Percentiles rank a stretch among this genome's conserved stretches.
Evolutionary conservation across 2,888 invertebrate species (phyloP).

Genomic region (Lasioglossum lativentre): DNA sequence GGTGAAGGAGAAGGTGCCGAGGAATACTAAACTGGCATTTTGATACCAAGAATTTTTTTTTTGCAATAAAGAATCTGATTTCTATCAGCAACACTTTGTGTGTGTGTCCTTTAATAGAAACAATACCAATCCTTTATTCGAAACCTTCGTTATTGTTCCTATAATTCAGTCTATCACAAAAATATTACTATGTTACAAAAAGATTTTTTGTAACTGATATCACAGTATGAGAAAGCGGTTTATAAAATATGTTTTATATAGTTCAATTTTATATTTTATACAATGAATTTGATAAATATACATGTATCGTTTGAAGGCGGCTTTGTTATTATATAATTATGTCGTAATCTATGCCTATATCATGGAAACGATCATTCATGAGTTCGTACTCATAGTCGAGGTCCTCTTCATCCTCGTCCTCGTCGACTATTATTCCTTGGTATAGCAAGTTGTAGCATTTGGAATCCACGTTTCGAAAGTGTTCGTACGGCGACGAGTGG

Average conservation of each 20-base stretch:
- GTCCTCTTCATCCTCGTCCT: constrained; percentile 75
- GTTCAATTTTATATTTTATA: constrained; percentile 15
- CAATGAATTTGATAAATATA: constrained; percentile 33
- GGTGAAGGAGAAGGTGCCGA: constrained; percentile 85
- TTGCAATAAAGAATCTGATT: constrained; percentile 59
- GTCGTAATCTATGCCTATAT: constrained; percentile 52
- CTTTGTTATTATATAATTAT: constrained; percentile 21
- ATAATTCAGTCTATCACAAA: background rate
- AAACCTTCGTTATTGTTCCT: background rate
- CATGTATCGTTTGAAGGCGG: background rate
- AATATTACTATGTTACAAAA: background rate
- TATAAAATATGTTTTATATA: background rate
- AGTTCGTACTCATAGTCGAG: background rate
- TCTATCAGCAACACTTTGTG: constrained; percentile 19
- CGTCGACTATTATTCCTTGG: constrained; percentile 78
- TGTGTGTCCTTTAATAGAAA: constrained; percentile 14
- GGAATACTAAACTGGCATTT: constrained; percentile 74
- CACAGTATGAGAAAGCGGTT: background rate
- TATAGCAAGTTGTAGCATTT: constrained; percentile 86
- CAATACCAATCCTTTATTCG: constrained; percentile 6
- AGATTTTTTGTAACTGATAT: background rate
- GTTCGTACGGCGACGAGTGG: constrained; percentile 86
- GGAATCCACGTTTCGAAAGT: constrained; percentile 85
- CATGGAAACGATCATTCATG: constrained; percentile 63
- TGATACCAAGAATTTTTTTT: constrained; percentile 35